These are phyloP conservation scores for Pseudoatta argentina DNA, from an alignment of 1,140 invertebrate species.

Conservation along the genomic window DNA sequence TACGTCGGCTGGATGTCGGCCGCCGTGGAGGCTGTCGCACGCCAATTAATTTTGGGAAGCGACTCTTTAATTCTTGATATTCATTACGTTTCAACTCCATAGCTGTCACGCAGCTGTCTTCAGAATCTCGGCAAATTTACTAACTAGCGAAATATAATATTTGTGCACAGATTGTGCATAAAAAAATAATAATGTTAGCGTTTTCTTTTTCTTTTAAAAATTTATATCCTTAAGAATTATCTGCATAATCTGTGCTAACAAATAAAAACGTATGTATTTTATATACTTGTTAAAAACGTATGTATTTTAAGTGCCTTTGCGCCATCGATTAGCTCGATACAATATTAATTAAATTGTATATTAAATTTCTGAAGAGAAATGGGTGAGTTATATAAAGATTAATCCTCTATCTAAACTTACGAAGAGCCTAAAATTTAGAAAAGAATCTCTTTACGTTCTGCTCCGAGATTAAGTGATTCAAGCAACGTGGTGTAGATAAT, in stretches of 20 bases:
- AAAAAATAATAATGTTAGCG: neutral
- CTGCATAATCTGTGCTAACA: neutral
- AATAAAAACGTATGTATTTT: neutral
- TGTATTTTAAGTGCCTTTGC: neutral
- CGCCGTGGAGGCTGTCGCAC: slow-evolving; percentile 24
- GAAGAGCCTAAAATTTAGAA: neutral
- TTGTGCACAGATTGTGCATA: neutral
- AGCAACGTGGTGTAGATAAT: neutral
- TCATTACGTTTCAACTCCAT: slow-evolving; percentile 43
- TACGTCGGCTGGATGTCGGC: slow-evolving; percentile 31
- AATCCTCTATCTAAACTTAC: slow-evolving; percentile 3
- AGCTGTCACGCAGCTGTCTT: slow-evolving; percentile 38
- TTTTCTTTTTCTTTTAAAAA: neutral
- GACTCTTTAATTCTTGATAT: slow-evolving; percentile 52
- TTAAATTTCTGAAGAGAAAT: slow-evolving; percentile 30
- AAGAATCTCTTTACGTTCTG: slow-evolving; percentile 1
- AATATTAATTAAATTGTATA: slow-evolving; percentile 24
- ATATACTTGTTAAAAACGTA: neutral
- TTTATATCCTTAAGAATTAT: neutral
- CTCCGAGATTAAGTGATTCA: slow-evolving; percentile 28
- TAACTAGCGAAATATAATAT: neutral
- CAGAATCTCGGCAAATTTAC: slow-evolving; percentile 21
- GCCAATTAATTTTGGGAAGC: slow-evolving; percentile 52
- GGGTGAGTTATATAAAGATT: slow-evolving; percentile 14
- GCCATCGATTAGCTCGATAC: neutral